Percentiles rank a stretch among this genome's conserved stretches.
These are phyloP conservation scores for Drosophila pseudoananassae DNA, from an alignment of 1,140 invertebrate genomes.

Conservation along the genomic window DNA sequence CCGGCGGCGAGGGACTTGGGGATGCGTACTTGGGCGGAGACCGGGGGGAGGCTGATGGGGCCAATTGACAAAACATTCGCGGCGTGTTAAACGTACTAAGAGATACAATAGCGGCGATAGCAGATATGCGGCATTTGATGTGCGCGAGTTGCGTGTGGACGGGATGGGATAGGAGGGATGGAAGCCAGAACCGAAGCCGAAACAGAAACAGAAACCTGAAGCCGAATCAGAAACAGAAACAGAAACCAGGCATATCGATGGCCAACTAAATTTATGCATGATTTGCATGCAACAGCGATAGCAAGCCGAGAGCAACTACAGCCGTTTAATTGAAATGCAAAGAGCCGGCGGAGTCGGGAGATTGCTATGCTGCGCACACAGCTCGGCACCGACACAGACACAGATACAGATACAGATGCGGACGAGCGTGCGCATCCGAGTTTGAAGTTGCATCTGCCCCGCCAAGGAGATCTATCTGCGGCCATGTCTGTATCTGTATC, in stretches of 20 bases:
- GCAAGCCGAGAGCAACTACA: background rate
- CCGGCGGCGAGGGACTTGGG: background rate
- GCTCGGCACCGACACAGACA: background rate
- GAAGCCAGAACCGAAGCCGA: constrained; percentile 14
- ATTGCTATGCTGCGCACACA: constrained; percentile 21
- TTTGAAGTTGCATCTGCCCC: background rate
- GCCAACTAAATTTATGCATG: constrained; percentile 63
- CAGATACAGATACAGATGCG: background rate
- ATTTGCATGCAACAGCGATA: constrained; percentile 56
- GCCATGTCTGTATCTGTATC: constrained; percentile 26
- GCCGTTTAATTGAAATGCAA: constrained; percentile 62
- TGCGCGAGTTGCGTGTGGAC: constrained; percentile 38
- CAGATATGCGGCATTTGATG: constrained; percentile 46
- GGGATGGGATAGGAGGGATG: background rate
- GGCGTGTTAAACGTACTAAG: constrained; percentile 47
- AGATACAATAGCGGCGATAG: constrained; percentile 55
- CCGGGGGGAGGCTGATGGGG: constrained; percentile 4
- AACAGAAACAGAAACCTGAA: constrained; percentile 12
- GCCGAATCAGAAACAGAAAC: background rate
- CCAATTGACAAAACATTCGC: constrained; percentile 50
- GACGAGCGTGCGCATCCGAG: background rate
- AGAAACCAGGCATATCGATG: constrained; percentile 36
- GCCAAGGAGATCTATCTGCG: background rate
- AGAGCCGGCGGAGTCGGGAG: constrained; percentile 25
- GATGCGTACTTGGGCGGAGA: constrained; percentile 6